These are phyloP conservation scores for Aeoliscus strigatus DNA, from an alignment of 2,797 vertebrate species.

Conservation along the genomic window DNA sequence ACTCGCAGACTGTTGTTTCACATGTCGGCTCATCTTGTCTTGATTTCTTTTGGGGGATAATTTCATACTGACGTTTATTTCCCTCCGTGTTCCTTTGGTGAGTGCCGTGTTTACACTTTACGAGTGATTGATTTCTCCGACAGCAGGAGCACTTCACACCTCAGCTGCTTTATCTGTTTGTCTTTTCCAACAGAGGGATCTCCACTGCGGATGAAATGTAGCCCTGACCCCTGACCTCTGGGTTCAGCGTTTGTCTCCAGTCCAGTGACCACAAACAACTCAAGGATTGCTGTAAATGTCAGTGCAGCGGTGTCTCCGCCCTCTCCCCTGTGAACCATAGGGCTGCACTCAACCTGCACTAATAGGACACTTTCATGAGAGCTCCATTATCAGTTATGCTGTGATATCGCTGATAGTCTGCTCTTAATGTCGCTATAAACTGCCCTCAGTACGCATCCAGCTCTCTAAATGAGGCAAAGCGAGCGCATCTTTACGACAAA, in stretches of 20 bases:
- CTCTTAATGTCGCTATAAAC: constrained; percentile 16
- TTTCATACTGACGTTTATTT: constrained; percentile 20
- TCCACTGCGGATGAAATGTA: constrained; percentile 69
- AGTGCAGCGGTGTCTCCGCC: constrained; percentile 52
- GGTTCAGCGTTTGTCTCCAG: constrained; percentile 72
- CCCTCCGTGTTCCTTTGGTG: constrained; percentile 30
- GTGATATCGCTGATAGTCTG: constrained; percentile 45
- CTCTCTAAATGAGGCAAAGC: too few species aligned
- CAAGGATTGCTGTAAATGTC: constrained; percentile 76
- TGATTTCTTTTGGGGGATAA: constrained; percentile 21
- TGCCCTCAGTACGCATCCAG: too few species aligned
- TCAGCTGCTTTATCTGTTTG: constrained; percentile 67
- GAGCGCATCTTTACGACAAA: too few species aligned
- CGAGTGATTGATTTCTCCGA: constrained; percentile 54
- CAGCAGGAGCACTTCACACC: constrained; percentile 56
- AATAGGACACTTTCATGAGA: constrained; percentile 66
- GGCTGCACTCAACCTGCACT: constrained; percentile 64
- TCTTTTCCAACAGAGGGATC: constrained; percentile 74
- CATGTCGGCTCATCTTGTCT: constrained; percentile 19
- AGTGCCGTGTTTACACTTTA: constrained; percentile 58
- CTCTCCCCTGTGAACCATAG: constrained; percentile 65
- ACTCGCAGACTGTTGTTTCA: constrained; percentile 48
- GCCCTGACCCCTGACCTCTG: constrained; percentile 62
- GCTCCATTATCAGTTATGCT: constrained; percentile 49
- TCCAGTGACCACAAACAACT: constrained; percentile 75